Evolutionary conservation across 2,113 vertebrate genomes (phyloP).

Genomic region (Gymnogyps californianus): DNA sequence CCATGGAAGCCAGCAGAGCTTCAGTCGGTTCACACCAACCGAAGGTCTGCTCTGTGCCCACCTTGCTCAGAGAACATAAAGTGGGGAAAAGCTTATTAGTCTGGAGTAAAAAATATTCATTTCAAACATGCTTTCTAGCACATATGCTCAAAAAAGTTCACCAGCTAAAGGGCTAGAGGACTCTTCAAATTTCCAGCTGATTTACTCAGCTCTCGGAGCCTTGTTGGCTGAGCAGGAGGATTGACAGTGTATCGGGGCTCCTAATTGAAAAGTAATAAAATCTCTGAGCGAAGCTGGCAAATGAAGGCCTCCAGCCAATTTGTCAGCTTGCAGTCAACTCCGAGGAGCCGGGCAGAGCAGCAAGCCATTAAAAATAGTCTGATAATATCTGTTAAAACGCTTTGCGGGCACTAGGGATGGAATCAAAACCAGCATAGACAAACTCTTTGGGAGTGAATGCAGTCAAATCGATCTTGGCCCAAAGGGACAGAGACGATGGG

Average conservation of each 20-base stretch:
- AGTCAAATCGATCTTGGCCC: constrained; percentile 11
- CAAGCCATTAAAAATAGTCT: constrained; percentile 66
- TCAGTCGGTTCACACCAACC: not conserved
- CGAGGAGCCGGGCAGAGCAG: constrained; percentile 49
- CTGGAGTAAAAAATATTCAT: not conserved
- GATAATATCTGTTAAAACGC: constrained; percentile 59
- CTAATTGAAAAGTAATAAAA: constrained; percentile 70
- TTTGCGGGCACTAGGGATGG: not conserved
- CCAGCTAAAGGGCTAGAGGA: constrained; percentile 55
- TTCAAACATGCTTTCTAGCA: constrained; percentile 16
- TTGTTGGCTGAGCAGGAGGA: constrained; percentile 48
- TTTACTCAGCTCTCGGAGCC: constrained; percentile 42
- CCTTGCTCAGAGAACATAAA: not conserved
- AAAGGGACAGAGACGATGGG: not conserved
- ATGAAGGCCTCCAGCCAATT: constrained; percentile 65
- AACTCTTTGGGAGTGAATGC: not conserved
- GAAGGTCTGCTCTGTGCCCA: not conserved
- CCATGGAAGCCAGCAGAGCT: not conserved
- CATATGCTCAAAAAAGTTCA: constrained; percentile 55
- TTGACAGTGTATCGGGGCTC: constrained; percentile 62
- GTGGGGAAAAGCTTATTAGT: not conserved
- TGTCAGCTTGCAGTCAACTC: constrained; percentile 72
- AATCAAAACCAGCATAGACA: not conserved
- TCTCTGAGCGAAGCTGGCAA: constrained; percentile 67
- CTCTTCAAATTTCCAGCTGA: constrained; percentile 39